Evolutionary conservation across 2,113 vertebrate genomes (phyloP), one percentile per base, ranked within the genome.

Genomic region (Triplophysa siluroides): DNA sequence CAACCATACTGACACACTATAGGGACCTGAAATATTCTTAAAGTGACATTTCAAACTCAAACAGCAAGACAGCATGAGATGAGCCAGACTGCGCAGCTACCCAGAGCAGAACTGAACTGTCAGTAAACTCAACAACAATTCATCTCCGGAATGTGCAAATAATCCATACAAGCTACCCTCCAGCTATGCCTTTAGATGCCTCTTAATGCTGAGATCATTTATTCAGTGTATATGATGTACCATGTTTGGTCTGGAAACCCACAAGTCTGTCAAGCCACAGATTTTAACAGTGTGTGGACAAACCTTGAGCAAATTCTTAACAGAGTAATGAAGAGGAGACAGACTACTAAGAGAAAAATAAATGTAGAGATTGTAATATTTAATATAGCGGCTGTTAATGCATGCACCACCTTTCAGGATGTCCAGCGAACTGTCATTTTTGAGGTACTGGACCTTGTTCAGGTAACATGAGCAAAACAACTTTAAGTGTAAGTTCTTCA

Each of bases 41-140:
- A 5, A 43, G 73, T 26, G 26, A 81, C 43, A 54, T n/a, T 24
- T 43, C 50, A n/a, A 50, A 60, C 47, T 78, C 19, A 63, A 65
- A 61, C 66, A 65, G 50, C 26, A 58, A 80, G 71, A 79, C 73
- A 63, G 67, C 79, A 61, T 41, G 65, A 66, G 70, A 69, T 54
- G 74, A 68, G 50, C 6, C 13, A 21, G 18, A 54, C 26, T 18
- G 19, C 21, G 64, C 4, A 1, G 24, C 54, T 8, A 21, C 12
- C 4, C 64, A 43, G 2, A 69, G 29, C 38, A 64, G 38, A 61
- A 56, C 56, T 23, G 45, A 18, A 29, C 45, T 65, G 81, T 78
- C 78, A 83, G 41, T 81, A 65, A 69, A 58, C 50, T 52, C 18
- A n/a, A 38, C 23, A 43, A 56, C 24, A 16, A 72, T 29, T 43